These are phyloP conservation scores for Cuculus canorus DNA, from an alignment of 2,797 vertebrate species.

Conservation along the genomic window DNA sequence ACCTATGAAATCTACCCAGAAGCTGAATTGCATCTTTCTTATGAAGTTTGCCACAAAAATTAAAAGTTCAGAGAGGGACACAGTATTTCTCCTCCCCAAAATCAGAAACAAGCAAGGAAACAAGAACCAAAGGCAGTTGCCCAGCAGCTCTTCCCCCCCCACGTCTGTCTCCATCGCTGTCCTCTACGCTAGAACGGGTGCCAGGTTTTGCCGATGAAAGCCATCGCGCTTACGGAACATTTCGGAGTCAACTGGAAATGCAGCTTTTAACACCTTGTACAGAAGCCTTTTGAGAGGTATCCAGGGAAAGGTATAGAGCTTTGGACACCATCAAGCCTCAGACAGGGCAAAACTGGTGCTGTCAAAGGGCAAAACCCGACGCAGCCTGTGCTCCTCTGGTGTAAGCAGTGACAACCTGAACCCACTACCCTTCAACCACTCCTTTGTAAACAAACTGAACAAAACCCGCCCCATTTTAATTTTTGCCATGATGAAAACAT, in stretches of 20 bases:
- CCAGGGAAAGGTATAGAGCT: conserved; percentile 13
- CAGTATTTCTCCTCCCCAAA: not conserved
- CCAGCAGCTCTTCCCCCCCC: not conserved
- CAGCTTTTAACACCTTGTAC: conserved; percentile 12
- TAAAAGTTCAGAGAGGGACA: conserved; percentile 22
- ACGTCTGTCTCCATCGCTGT: not conserved
- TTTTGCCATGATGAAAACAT: conserved; percentile 49
- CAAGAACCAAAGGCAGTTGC: not conserved
- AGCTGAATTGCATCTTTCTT: conserved; percentile 66
- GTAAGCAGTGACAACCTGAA: not conserved
- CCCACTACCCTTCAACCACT: conserved; percentile 16
- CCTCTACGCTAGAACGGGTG: not conserved
- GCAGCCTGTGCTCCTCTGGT: not conserved
- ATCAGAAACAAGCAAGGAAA: not conserved
- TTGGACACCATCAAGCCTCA: not conserved
- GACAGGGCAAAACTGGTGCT: not conserved
- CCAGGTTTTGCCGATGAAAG: not conserved
- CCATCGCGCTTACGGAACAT: not conserved
- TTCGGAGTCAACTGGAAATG: conserved; percentile 24
- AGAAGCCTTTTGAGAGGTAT: not conserved
- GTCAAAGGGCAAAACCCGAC: not conserved
- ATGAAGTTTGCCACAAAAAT: conserved; percentile 26
- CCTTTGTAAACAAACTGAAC: conserved; percentile 1
- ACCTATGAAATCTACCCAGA: conserved; percentile 34
- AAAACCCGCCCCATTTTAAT: not conserved